phyloP scores from a whole-genome alignment of 2,888 invertebrate genomes.

The Cryptocheilus praepositus region DNA sequence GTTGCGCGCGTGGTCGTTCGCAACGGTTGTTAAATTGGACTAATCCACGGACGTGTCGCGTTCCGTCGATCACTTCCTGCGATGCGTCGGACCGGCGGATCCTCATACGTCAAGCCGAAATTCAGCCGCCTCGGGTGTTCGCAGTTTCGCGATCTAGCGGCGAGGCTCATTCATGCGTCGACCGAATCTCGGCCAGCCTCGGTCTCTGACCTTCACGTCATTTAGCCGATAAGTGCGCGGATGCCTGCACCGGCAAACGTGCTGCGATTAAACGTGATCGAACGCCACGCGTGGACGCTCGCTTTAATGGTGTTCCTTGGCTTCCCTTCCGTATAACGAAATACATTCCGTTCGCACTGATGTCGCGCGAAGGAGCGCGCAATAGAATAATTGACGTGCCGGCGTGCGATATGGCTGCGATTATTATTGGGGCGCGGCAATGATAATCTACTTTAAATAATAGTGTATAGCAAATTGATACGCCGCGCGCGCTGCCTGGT shows the following conservation, averaged over 20 bases:
- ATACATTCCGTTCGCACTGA: constrained; percentile 10
- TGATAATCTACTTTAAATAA: constrained; percentile 21
- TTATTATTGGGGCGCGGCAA: constrained; percentile 22
- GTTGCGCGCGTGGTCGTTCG: constrained; percentile 17
- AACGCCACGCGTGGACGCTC: constrained; percentile 10
- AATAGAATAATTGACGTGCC: neutral
- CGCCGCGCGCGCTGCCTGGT: neutral
- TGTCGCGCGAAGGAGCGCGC: neutral
- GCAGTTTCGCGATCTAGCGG: too few species aligned
- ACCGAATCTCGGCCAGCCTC: too few species aligned
- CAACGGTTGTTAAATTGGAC: constrained; percentile 19
- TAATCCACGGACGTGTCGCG: neutral
- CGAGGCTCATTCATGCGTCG: neutral
- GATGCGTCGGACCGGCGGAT: too few species aligned
- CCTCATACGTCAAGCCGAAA: too few species aligned
- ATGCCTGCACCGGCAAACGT: neutral
- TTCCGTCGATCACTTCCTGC: too few species aligned
- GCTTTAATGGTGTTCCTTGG: constrained; percentile 21
- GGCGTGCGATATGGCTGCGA: constrained; percentile 15
- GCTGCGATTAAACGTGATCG: constrained; percentile 9
- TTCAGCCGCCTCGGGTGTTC: too few species aligned
- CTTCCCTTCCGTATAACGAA: constrained; percentile 5
- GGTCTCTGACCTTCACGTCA: too few species aligned
- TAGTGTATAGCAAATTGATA: neutral
- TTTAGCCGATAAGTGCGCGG: neutral